Evolutionary conservation across 2,797 vertebrate species (phyloP).

Genomic region (Rhodeus uyekii): DNA sequence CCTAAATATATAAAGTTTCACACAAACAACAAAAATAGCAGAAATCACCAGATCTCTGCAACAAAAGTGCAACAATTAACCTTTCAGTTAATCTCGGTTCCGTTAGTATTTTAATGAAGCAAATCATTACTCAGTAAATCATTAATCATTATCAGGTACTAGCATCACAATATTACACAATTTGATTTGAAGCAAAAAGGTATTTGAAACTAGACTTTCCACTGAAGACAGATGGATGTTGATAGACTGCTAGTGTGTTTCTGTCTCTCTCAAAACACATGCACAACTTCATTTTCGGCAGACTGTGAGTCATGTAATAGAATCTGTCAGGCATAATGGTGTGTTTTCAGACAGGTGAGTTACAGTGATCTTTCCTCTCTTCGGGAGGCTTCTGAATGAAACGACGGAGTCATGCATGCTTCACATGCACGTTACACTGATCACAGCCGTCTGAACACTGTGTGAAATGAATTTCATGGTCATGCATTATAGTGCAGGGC

Average conservation of each 20-base stretch:
- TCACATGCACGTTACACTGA: not conserved
- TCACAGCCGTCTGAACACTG: not conserved
- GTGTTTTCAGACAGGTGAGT: slow-evolving; percentile 15
- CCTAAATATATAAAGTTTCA: not conserved
- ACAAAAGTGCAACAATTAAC: not conserved
- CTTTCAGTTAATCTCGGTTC: not conserved
- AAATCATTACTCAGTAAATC: too few relatives aligned
- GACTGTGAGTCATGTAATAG: slow-evolving; percentile 25
- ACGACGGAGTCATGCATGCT: not conserved
- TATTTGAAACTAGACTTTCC: not conserved
- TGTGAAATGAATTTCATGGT: slow-evolving; percentile 18
- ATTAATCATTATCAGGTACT: too few relatives aligned
- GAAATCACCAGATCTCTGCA: not conserved
- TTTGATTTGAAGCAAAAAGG: not conserved
- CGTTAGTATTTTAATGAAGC: not conserved
- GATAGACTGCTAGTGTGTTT: not conserved
- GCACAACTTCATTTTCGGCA: slow-evolving; percentile 1
- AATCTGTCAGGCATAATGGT: slow-evolving; percentile 17
- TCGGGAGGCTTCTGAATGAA: not conserved
- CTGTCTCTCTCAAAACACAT: not conserved
- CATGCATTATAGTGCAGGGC: not conserved
- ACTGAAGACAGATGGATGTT: not conserved
- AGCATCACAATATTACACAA: not conserved
- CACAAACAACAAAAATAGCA: not conserved
- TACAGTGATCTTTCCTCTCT: not conserved